phyloP scores from a whole-genome alignment of 2,888 invertebrate genomes.

The Torymus auratus region DNA sequence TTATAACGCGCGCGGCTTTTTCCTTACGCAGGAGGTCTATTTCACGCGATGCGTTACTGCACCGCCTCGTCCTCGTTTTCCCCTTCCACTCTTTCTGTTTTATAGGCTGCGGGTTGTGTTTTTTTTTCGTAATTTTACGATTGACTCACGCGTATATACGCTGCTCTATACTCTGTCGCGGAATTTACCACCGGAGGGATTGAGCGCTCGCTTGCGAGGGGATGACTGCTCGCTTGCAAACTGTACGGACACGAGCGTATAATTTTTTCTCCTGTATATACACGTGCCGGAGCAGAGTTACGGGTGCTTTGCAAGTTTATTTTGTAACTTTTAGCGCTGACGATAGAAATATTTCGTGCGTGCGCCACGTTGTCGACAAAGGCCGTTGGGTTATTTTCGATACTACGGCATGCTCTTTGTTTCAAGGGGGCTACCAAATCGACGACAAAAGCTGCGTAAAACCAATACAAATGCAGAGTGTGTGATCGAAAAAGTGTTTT shows the following conservation, averaged over 20 bases:
- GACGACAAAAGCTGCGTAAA: no score
- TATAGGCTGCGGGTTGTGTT: constrained; percentile 37
- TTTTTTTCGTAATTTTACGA: constrained; percentile 54
- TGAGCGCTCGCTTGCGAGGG: not conserved
- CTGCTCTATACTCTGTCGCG: constrained; percentile 1
- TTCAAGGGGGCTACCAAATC: no score
- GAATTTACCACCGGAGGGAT: no score
- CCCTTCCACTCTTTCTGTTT: not conserved
- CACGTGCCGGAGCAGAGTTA: not conserved
- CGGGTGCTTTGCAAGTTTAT: constrained; percentile 50
- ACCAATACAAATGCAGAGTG: no score
- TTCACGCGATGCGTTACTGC: constrained; percentile 5
- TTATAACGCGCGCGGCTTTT: constrained; percentile 15
- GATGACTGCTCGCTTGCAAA: no score
- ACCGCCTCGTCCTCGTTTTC: constrained; percentile 3
- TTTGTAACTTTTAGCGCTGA: constrained; percentile 33
- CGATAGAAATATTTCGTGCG: constrained; percentile 30
- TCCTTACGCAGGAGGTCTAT: constrained; percentile 1
- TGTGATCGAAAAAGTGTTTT: no score
- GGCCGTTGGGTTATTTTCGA: not conserved
- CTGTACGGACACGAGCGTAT: not conserved
- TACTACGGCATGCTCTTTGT: no score
- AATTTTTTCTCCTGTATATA: constrained; percentile 7
- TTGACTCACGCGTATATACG: constrained; percentile 18
- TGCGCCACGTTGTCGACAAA: not conserved